Conservation (phyloP, 2,113 vertebrate species). For the Festucalex cinctus region DNA sequence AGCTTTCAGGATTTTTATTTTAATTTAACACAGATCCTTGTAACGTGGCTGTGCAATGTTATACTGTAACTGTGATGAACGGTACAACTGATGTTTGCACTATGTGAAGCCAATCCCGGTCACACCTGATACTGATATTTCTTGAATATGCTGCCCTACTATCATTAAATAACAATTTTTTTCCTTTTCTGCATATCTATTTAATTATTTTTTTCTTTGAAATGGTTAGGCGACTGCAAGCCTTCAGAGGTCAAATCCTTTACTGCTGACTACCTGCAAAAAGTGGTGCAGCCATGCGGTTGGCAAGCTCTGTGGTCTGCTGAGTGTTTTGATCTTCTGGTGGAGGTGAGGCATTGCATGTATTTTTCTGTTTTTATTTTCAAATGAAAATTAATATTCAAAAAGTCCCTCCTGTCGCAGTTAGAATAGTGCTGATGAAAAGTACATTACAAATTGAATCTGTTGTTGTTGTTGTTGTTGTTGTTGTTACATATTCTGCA, state of each 20-base stretch:
- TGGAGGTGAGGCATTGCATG: slow-evolving; percentile 76
- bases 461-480: too few species aligned
- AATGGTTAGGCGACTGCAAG: slow-evolving; percentile 85
- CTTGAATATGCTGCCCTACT: not conserved
- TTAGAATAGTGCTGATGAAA: too few species aligned
- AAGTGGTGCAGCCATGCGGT: slow-evolving; percentile 84
- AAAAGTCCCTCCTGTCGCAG: too few species aligned
- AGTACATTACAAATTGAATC: too few species aligned
- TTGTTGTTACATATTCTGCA: too few species aligned
- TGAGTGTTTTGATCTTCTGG: slow-evolving; percentile 83
- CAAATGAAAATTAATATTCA: not conserved
- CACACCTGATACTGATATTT: too few species aligned
- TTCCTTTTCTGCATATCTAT: not conserved
- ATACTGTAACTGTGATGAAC: too few species aligned
- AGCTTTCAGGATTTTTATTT: too few species aligned
- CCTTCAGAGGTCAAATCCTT: slow-evolving; percentile 87
- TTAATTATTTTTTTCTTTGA: not conserved
- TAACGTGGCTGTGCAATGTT: too few species aligned
- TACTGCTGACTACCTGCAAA: slow-evolving; percentile 89
- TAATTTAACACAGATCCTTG: too few species aligned
- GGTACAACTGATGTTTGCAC: too few species aligned
- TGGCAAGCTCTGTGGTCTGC: slow-evolving; percentile 91
- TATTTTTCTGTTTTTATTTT: not conserved
- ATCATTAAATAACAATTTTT: not conserved
- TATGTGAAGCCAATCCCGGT: too few species aligned